phyloP scores from a whole-genome alignment of 1,140 invertebrate genomes.

The Cepaea nemoralis region DNA sequence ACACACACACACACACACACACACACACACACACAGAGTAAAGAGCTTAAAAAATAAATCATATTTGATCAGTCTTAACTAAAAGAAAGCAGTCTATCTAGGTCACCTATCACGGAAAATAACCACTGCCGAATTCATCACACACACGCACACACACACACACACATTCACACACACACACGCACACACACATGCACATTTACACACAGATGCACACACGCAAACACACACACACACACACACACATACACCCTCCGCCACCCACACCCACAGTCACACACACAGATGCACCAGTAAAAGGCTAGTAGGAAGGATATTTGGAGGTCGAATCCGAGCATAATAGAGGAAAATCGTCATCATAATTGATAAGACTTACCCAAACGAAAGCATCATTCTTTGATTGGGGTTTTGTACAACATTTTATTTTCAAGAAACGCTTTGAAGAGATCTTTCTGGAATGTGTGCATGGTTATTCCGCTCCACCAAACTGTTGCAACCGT shows the following conservation, averaged over 20 bases:
- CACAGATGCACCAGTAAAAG: background rate
- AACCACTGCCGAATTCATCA: no score
- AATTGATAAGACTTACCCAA: background rate
- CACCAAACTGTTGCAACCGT: no score
- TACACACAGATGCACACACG: no score
- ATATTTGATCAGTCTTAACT: no score
- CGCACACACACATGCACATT: no score
- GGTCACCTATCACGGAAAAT: no score
- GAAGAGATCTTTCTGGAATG: background rate
- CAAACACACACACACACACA: no score
- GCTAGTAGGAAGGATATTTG: background rate
- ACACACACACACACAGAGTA: no score
- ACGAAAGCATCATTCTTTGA: background rate
- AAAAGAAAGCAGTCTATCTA: no score
- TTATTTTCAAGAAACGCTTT: background rate
- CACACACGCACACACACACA: background rate
- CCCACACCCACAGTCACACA: constrained; percentile 6
- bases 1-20: background rate
- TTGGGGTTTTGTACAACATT: background rate
- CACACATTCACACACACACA: constrained; percentile 18
- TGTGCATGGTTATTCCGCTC: background rate
- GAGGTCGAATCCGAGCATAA: background rate
- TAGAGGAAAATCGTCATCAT: background rate
- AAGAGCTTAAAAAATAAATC: no score
- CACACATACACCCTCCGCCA: no score